Evolutionary conservation across 2,888 invertebrate genomes (phyloP), one percentile per base, ranked within the genome.

Genomic region (Thymelicus sylvestris): DNA sequence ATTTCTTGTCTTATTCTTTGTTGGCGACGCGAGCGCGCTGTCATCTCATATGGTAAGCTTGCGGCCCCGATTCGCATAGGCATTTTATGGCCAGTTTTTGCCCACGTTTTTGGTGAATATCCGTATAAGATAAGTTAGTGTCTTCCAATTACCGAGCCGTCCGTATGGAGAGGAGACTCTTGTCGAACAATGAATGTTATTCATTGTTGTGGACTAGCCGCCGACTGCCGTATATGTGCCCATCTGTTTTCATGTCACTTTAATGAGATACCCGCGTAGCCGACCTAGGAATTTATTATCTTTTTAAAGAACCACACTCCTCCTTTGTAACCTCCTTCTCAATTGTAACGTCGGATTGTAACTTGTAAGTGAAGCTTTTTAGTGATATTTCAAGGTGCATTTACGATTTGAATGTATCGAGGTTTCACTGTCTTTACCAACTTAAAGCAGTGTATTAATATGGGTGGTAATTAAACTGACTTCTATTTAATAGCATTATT

Each of bases 1-100:
- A 90, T 93, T 91, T 88, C 87, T 90, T 85, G 90, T 91, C 88
- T 90, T 86, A 90, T 92, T 91, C 88, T 90, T 89, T 88, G 86
- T 86, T 83, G 74, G 76, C 83, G 84, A 81, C 88, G 88, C 86
- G 82, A 86, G 86, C 85, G 81, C 83, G 83, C 87, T 89, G 89
- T 89, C 90, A 87, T 80, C 88, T 83, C 80, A 80, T 88, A 89
- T 81, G 89, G 89, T 78, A 77, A 75, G 76, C 70, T 62, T 70
- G 74, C 66, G 75, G 73, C 71, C 73, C 75, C 64, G 59, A 75
- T 80, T 76, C 78, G 74, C 76, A 78, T 78, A 78, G 79, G 74
- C 75, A 76, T 77, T 77, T 78, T 75, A 60, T 65, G 50, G 81
- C 80, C 73, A 78, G 80, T 88, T 88, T 90, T 89, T 91, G 85